Percentiles rank a stretch among this genome's conserved stretches.
These are phyloP conservation scores for Cyprinodon tularosa DNA, from an alignment of 2,113 vertebrate species.

Conservation along the genomic window DNA sequence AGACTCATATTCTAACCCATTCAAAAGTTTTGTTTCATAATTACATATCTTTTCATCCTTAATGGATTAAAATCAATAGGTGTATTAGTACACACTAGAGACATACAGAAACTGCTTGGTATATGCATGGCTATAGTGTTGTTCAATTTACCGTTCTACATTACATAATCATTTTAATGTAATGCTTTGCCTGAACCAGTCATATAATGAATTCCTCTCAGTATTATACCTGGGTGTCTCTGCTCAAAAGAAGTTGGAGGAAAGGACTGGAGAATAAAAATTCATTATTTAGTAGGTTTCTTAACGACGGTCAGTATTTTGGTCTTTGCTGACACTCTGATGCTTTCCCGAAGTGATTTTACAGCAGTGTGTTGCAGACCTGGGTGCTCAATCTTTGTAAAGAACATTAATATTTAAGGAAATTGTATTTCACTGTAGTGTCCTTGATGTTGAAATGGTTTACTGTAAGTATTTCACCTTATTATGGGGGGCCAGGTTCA, in stretches of 20 bases:
- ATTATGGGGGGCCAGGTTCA: too few relatives aligned
- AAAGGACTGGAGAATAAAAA: slow-evolving; percentile 13
- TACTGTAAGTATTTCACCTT: too few relatives aligned
- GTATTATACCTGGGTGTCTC: background rate
- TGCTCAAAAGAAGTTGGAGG: slow-evolving; percentile 10
- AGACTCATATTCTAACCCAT: background rate
- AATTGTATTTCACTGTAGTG: background rate
- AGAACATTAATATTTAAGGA: background rate
- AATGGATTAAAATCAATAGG: background rate
- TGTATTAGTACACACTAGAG: background rate
- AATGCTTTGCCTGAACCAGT: background rate
- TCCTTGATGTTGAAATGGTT: too few relatives aligned
- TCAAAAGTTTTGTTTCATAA: background rate
- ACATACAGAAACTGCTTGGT: background rate
- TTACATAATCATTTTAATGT: background rate
- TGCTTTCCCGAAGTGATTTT: background rate
- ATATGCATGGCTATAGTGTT: background rate
- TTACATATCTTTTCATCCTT: too few relatives aligned
- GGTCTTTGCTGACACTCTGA: slow-evolving; percentile 9
- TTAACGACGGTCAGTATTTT: background rate
- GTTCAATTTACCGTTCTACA: background rate
- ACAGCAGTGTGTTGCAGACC: background rate
- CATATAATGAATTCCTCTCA: slow-evolving; percentile 8
- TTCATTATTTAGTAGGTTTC: slow-evolving; percentile 8
- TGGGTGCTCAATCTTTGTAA: background rate